Evolutionary conservation across 2,113 vertebrate genomes (phyloP).

Genomic region (Nesoenas mayeri): DNA sequence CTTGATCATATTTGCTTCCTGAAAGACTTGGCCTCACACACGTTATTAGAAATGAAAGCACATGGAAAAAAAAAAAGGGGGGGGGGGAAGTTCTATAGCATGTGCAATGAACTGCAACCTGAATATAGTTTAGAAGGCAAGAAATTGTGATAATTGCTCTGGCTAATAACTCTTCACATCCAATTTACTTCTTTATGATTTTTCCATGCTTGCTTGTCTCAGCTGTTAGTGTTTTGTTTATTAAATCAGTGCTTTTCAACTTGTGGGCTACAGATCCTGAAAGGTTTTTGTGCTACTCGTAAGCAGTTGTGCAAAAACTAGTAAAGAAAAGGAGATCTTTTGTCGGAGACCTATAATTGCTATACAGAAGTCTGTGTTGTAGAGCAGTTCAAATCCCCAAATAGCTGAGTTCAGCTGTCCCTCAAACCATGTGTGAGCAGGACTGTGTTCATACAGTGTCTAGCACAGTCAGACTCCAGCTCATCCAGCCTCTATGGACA

Average conservation of each 20-base stretch:
- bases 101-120: background rate
- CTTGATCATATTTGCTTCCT: background rate
- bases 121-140: background rate
- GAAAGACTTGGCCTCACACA: background rate
- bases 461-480: background rate
- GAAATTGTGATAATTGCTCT: background rate
- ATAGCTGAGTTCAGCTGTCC: background rate
- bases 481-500: background rate
- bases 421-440: background rate
- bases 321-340: background rate
- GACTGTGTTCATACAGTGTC: background rate
- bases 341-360: background rate
- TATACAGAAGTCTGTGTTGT: background rate
- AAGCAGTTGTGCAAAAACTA: background rate
- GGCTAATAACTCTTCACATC: background rate
- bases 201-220: background rate
- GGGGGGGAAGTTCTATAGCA: background rate
- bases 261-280: background rate
- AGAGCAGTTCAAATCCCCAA: background rate
- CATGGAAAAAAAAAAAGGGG: fast-evolving
- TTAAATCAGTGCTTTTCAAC: background rate
- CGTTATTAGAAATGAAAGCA: background rate
- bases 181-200: background rate
- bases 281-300: background rate
- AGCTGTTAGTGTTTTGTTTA: background rate